Evolutionary conservation across 2,888 invertebrate genomes (phyloP).

Genomic region (Apodemia zela): DNA sequence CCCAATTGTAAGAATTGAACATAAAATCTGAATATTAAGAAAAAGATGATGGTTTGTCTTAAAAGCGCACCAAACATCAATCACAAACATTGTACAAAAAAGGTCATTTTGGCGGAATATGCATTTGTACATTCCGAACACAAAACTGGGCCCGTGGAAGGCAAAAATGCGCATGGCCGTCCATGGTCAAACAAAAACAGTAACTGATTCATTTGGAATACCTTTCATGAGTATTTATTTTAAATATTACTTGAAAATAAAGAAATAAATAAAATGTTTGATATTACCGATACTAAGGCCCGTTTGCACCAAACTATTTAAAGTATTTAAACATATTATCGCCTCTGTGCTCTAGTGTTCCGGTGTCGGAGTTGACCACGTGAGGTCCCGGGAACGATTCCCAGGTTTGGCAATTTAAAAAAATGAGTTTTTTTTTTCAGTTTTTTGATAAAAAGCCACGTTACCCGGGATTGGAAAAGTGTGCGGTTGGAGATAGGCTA

Average conservation of each 20-base stretch:
- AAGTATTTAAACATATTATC: too few relatives aligned
- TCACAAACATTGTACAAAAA: not conserved
- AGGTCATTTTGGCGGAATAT: slow-evolving; percentile 7
- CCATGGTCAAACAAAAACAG: not conserved
- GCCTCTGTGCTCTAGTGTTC: too few relatives aligned
- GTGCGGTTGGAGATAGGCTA: too few relatives aligned
- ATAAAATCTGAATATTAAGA: not conserved
- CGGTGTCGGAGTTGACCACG: too few relatives aligned
- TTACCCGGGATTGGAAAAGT: too few relatives aligned
- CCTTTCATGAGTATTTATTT: not conserved
- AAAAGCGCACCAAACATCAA: not conserved
- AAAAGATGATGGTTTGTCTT: not conserved
- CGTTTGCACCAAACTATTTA: too few relatives aligned
- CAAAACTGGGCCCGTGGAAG: not conserved
- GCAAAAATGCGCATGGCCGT: not conserved
- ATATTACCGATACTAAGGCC: too few relatives aligned
- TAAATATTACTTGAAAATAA: not conserved
- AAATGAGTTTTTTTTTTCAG: too few relatives aligned
- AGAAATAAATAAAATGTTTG: too few relatives aligned
- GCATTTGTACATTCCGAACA: slow-evolving; percentile 5
- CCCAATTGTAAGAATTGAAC: not conserved
- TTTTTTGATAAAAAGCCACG: too few relatives aligned
- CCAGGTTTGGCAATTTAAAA: too few relatives aligned
- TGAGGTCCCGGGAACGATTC: too few relatives aligned
- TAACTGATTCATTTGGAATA: slow-evolving; percentile 5